phyloP scores from a whole-genome alignment of 1,140 invertebrate genomes.

The Drosophila nigromelanica region DNA sequence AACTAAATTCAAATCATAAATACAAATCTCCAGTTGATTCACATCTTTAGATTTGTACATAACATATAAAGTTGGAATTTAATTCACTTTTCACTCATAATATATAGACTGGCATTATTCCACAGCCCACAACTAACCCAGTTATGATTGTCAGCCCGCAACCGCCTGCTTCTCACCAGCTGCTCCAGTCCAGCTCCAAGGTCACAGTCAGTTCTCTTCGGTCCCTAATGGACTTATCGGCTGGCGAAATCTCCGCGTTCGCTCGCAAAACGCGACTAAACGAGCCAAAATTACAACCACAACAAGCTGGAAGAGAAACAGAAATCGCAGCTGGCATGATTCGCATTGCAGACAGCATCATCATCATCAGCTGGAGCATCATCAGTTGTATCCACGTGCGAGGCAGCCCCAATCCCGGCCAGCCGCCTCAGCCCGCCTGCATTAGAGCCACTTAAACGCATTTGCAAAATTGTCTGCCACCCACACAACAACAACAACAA shows the following conservation, averaged over 20 bases:
- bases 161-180: background rate
- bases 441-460: conserved; percentile 80
- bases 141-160: background rate
- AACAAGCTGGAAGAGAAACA: background rate
- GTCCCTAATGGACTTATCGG: conserved; percentile 67
- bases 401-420: conserved; percentile 29
- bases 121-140: conserved; percentile 27
- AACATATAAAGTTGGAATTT: background rate
- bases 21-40: background rate
- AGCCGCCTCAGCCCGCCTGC: conserved; percentile 66
- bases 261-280: conserved; percentile 55
- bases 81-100: conserved; percentile 1
- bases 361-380: conserved; percentile 10
- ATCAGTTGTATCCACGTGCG: conserved; percentile 65
- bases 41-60: background rate
- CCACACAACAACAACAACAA: conserved; percentile 58
- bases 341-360: conserved; percentile 25
- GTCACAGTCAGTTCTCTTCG: conserved; percentile 30
- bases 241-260: conserved; percentile 55
- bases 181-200: conserved; percentile 20
- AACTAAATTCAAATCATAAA: background rate
- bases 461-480: conserved; percentile 77
- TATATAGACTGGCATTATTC: background rate
- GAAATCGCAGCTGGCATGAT: conserved; percentile 44
- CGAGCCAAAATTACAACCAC: conserved; percentile 26